A percentile compares a stretch with the other conserved stretches of the same genome.
phyloP scores from a whole-genome alignment of 2,888 invertebrate species.

The Patella pellucida region DNA sequence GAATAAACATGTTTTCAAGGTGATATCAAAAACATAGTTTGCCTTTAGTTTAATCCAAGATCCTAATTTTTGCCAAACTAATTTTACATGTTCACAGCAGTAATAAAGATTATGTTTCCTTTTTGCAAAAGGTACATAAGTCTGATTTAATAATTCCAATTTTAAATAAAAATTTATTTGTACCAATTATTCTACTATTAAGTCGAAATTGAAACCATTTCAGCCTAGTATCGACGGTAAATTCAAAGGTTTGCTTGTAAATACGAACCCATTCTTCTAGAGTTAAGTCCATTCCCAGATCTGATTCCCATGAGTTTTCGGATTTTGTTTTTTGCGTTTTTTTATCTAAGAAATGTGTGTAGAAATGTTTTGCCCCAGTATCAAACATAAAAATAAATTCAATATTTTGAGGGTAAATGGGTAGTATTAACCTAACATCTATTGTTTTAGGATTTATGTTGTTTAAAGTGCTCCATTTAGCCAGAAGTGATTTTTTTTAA shows the following conservation, averaged over 20 bases:
- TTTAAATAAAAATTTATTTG: constrained; percentile 1
- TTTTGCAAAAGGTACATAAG: neutral
- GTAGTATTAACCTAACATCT: neutral
- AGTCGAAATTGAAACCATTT: constrained; percentile 4
- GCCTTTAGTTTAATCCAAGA: neutral
- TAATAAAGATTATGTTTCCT: neutral
- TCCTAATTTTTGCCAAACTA: neutral
- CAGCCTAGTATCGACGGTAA: neutral
- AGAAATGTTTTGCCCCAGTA: neutral
- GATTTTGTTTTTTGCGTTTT: neutral
- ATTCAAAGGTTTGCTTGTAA: constrained; percentile 2
- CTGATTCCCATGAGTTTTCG: neutral
- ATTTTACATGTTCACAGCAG: neutral
- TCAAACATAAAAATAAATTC: neutral
- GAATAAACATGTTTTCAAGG: neutral
- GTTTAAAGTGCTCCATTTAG: neutral
- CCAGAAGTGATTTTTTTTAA: constrained; percentile 1
- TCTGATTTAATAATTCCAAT: neutral
- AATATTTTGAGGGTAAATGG: neutral
- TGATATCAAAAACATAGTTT: neutral
- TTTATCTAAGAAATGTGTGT: neutral
- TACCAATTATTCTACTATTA: neutral
- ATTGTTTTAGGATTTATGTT: neutral
- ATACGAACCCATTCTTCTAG: neutral
- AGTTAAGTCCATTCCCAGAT: neutral